Evolutionary conservation across 2,797 vertebrate species (phyloP), one percentile per base, ranked within the genome.

Genomic region (Taeniopygia guttata): DNA sequence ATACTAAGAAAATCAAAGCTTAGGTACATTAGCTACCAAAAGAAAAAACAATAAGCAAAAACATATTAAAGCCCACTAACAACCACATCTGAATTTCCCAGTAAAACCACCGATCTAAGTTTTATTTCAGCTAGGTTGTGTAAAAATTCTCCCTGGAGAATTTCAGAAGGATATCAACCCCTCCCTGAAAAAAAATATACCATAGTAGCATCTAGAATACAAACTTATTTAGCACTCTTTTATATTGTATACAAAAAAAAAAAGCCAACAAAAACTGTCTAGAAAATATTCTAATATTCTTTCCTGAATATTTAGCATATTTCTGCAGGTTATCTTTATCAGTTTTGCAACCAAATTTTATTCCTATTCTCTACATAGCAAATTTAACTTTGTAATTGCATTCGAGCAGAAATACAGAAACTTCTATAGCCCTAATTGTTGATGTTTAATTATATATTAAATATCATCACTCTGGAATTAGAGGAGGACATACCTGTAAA

Each of bases 401-500:
- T 45, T 77, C 78, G n/a, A 77, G 40, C 15, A 58, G 63, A 93
- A 42, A 76, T 59, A 92, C 59, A 95, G 94, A 25, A 88, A 75
- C 66, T 95, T 72, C 78, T 80, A 76, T 27, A 17, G 42, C 79
- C 93, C 45, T 85, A 81, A 84, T 86, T 20, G 40, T 55, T 74
- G 86, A 96, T 88, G 34, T 83, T 59, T 81, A 96, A 95, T 95
- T 94, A 95, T 63, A 88, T 59, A 73, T 93, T 95, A 94, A 84
- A 77, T 86, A 95, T 82, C 54, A 79, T 84, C 66, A 60, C 59
- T 45, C 30, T 73, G 51, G 42, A 91, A 87, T 81, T 68, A 80
- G n/a, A 88, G 46, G 40, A 95, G 34, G 46, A 86, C 27, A 73
- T 10, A 85, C 16, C 45, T 55, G 66, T n/a, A 83, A 68, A 89